A percentile compares a stretch with the other conserved stretches of the same genome.
Evolutionary conservation across 2,888 invertebrate species (phyloP).

Genomic region (Melieria picta): DNA sequence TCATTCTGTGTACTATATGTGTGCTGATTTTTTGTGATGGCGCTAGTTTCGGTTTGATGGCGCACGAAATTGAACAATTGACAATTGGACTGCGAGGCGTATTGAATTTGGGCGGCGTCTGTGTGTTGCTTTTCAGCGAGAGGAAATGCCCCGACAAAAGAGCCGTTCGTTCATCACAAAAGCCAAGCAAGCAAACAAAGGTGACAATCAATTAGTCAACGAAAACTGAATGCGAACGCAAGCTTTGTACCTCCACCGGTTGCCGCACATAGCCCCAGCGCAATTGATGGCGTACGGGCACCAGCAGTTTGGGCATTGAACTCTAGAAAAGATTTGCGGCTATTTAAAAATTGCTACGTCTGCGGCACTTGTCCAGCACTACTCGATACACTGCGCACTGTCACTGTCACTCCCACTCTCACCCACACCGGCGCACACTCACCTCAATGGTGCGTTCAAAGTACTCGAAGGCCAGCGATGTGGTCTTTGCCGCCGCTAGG

Average conservation of each 20-base stretch:
- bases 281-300: constrained; percentile 57
- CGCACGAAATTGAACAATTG: constrained; percentile 3
- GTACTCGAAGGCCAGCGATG: constrained; percentile 76
- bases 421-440: constrained; percentile 50
- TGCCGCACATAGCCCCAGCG: constrained; percentile 57
- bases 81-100: not conserved
- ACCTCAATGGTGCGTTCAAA: constrained; percentile 84
- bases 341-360: constrained; percentile 13
- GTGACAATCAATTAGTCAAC: not conserved
- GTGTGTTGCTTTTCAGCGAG: not conserved
- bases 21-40: not conserved
- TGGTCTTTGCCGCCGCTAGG: constrained; percentile 75
- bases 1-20: too few relatives aligned
- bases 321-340: constrained; percentile 47
- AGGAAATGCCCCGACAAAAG: not conserved
- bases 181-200: constrained; percentile 2
- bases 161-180: not conserved
- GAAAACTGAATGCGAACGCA: constrained; percentile 13
- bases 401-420: not conserved
- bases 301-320: constrained; percentile 58
- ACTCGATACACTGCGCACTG: not conserved
- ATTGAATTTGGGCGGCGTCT: not conserved
- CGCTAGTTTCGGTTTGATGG: constrained; percentile 3
- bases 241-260: constrained; percentile 53
- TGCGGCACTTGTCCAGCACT: too few relatives aligned